Percentiles rank a stretch among this genome's conserved stretches.
Conservation (phyloP, 1,140 invertebrate species). For the Leptopilina clavipes region DNA sequence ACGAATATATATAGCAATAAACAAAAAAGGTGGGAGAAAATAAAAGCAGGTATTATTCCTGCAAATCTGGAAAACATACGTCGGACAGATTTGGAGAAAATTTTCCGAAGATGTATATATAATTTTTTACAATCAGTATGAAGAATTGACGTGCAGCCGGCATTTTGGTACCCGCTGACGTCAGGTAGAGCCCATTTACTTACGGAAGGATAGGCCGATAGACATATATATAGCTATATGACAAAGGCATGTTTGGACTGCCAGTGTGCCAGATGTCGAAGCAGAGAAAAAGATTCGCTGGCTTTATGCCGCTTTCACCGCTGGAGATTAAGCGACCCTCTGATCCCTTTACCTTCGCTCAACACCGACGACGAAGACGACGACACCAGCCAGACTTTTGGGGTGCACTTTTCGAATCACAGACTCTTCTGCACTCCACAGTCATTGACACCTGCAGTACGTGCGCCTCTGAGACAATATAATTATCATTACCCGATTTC, state of each 20-base stretch:
- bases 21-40: background rate
- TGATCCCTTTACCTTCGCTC: conserved; percentile 12
- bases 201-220: conserved; percentile 57
- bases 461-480: background rate
- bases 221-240: conserved; percentile 29
- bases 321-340: conserved; percentile 57
- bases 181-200: conserved; percentile 64
- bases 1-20: too few species aligned
- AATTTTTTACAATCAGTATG: conserved; percentile 1
- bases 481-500: too few species aligned
- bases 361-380: background rate
- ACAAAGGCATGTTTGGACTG: conserved; percentile 69
- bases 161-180: conserved; percentile 34
- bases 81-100: conserved; percentile 7
- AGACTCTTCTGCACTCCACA: background rate
- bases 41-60: too few species aligned
- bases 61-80: background rate
- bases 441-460: background rate
- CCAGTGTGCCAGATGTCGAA: conserved; percentile 66
- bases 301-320: conserved; percentile 62
- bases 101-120: background rate
- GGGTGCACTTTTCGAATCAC: background rate
- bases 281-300: conserved; percentile 56
- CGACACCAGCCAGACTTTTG: background rate
- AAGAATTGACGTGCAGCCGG: conserved; percentile 45